Conservation (phyloP, 1,140 invertebrate species). For the Orchestia grillus region DNA sequence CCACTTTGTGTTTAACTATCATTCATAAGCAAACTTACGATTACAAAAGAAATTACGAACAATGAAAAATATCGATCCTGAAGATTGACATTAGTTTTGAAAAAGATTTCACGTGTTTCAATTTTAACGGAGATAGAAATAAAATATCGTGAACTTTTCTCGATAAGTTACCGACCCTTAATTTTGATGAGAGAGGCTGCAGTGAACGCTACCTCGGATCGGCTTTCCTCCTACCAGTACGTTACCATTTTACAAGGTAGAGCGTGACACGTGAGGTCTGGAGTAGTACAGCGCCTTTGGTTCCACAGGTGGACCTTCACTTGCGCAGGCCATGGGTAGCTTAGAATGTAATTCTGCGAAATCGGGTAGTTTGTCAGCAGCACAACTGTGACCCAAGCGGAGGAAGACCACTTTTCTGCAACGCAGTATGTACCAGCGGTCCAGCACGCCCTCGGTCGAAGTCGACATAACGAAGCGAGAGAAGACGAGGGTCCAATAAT, state of each 20-base stretch:
- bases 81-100: too few species aligned
- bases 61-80: too few species aligned
- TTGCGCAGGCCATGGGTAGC: neutral
- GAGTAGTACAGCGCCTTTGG: neutral
- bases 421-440: neutral
- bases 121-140: too few species aligned
- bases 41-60: too few species aligned
- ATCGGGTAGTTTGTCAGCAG: neutral
- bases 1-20: too few species aligned
- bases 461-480: constrained; percentile 6
- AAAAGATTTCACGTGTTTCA: too few species aligned
- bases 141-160: too few species aligned
- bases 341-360: neutral
- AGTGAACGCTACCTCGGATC: neutral
- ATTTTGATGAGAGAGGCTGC: neutral
- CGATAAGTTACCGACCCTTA: too few species aligned
- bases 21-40: too few species aligned
- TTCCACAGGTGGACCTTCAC: neutral
- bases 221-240: neutral
- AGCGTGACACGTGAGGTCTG: neutral
- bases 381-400: neutral
- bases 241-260: neutral
- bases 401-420: neutral
- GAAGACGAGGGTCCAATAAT: neutral
- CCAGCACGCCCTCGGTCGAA: neutral